Evolutionary conservation across 2,797 vertebrate genomes (phyloP).

Genomic region (Aplochiton taeniatus): DNA sequence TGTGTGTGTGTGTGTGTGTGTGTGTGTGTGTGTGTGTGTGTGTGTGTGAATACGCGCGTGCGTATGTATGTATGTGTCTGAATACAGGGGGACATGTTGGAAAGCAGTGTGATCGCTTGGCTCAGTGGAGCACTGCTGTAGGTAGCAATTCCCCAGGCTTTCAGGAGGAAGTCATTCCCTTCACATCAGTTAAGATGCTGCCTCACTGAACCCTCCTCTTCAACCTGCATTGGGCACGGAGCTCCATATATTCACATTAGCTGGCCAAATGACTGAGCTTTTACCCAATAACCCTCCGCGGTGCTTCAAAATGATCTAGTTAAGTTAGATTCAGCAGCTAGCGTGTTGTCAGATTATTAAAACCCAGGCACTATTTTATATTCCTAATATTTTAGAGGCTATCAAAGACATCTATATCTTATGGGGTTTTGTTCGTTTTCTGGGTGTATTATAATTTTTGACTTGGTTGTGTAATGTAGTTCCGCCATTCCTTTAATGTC

Average conservation of each 20-base stretch:
- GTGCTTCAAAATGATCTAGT: background rate
- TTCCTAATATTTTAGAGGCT: no score
- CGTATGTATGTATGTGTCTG: slow-evolving; percentile 11
- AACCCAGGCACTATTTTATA: no score
- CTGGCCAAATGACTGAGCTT: slow-evolving; percentile 5
- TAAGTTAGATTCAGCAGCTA: background rate
- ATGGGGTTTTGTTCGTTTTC: no score
- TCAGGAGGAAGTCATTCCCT: slow-evolving; percentile 36
- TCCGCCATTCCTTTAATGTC: no score
- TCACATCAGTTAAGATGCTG: slow-evolving; percentile 42
- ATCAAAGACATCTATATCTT: no score
- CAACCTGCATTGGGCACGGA: slow-evolving; percentile 32
- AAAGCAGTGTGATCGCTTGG: slow-evolving; percentile 26
- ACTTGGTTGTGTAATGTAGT: no score
- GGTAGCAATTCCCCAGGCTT: slow-evolving; percentile 24
- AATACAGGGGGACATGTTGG: slow-evolving; percentile 11
- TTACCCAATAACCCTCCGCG: background rate
- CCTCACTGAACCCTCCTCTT: slow-evolving; percentile 54
- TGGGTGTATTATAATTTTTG: no score
- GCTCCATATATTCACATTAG: slow-evolving; percentile 16
- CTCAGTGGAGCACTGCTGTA: slow-evolving; percentile 33
- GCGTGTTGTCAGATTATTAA: no score
- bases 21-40: slow-evolving; percentile 1
- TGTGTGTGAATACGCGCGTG: slow-evolving; percentile 10
- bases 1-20: slow-evolving; percentile 6